Conservation (phyloP, 2,888 invertebrate species). For the Acleris holmiana region DNA sequence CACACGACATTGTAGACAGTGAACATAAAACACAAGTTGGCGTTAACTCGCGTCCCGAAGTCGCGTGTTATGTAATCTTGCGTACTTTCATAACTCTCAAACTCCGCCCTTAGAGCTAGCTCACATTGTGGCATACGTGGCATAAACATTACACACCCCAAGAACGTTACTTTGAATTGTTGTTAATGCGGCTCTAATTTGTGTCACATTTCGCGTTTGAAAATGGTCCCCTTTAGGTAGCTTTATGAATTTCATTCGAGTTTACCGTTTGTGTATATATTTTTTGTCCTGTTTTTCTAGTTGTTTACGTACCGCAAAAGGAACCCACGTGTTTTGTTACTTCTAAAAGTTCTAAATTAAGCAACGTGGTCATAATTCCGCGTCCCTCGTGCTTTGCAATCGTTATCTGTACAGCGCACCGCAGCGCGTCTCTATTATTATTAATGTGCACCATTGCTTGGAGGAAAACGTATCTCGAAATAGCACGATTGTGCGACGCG, state of each 20-base stretch:
- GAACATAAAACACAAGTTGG: conserved; percentile 60
- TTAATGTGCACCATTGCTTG: conserved; percentile 68
- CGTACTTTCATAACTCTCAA: conserved; percentile 57
- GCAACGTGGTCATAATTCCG: conserved; percentile 44
- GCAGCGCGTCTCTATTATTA: conserved; percentile 51
- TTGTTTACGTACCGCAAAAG: conserved; percentile 61
- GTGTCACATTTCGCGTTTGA: conserved; percentile 52
- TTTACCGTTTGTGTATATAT: conserved; percentile 51
- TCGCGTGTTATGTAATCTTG: conserved; percentile 60
- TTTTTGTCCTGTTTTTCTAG: conserved; percentile 45
- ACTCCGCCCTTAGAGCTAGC: conserved; percentile 53
- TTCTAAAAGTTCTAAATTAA: conserved; percentile 6
- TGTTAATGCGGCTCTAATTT: conserved; percentile 60
- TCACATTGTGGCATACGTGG: conserved; percentile 57
- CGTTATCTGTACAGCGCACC: conserved; percentile 55
- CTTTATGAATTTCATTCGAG: conserved; percentile 53
- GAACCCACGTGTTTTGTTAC: conserved; percentile 55
- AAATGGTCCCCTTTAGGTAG: conserved; percentile 48
- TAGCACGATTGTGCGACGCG: conserved; percentile 68
- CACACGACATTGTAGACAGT: conserved; percentile 50
- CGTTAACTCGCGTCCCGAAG: conserved; percentile 54
- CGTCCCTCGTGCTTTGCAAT: conserved; percentile 52
- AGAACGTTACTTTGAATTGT: conserved; percentile 61
- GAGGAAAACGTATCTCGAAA: conserved; percentile 77
- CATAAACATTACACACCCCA: conserved; percentile 60